Evolutionary conservation across 2,113 vertebrate species (phyloP).

Genomic region (Butorides virescens): DNA sequence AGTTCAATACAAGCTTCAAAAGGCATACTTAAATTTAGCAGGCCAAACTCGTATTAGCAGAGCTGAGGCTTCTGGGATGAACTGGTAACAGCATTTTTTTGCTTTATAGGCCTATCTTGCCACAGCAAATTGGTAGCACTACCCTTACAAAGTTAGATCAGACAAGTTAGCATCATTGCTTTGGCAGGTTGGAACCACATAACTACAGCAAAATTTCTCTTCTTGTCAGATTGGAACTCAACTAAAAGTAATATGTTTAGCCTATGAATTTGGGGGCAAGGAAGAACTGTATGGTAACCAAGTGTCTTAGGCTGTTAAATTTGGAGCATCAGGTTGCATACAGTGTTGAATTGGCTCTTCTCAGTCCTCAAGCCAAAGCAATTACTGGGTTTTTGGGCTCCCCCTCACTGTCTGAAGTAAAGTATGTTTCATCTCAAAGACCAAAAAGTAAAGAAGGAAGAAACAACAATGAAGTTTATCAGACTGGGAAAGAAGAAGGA

Average conservation of each 20-base stretch:
- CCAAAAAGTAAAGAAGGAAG: neutral
- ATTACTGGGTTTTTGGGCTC: neutral
- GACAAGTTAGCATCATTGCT: neutral
- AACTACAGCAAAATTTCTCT: neutral
- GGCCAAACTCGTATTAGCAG: neutral
- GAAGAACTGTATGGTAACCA: neutral
- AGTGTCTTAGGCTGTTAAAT: neutral
- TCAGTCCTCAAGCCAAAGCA: neutral
- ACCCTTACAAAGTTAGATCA: neutral
- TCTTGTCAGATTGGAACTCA: neutral
- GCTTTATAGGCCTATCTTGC: neutral
- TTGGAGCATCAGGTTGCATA: neutral
- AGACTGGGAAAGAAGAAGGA: neutral
- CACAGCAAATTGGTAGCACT: neutral
- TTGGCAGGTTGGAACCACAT: neutral
- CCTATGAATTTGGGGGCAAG: neutral
- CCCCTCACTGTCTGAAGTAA: neutral
- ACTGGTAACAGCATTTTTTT: neutral
- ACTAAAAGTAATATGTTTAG: neutral
- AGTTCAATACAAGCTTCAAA: neutral
- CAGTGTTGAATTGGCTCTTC: neutral
- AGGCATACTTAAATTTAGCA: neutral
- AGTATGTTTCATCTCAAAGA: neutral
- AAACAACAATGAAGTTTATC: neutral
- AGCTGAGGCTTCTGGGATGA: neutral